phyloP scores from a whole-genome alignment of 2,888 invertebrate genomes.

The Apamea epomidion region DNA sequence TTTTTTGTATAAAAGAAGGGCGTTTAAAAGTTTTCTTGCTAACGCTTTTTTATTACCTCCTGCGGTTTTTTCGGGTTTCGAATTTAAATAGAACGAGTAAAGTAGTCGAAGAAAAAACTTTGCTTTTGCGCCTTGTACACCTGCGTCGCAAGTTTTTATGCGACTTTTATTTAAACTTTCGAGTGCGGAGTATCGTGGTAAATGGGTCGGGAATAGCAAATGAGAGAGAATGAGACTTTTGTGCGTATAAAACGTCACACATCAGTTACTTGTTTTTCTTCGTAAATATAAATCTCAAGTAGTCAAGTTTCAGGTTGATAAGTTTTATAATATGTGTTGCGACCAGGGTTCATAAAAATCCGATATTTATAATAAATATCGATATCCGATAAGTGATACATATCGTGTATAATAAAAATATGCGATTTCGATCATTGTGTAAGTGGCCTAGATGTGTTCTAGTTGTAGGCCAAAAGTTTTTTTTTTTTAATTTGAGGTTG shows the following conservation, averaged over 20 bases:
- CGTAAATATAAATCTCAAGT: neutral
- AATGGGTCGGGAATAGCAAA: constrained; percentile 26
- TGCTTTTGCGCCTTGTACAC: constrained; percentile 46
- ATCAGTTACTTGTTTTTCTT: constrained; percentile 8
- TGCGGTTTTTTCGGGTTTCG: constrained; percentile 55
- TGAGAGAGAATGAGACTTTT: constrained; percentile 4
- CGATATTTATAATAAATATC: too few relatives aligned
- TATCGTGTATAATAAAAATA: too few relatives aligned
- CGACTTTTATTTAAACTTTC: constrained; percentile 43
- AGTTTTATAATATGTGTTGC: neutral
- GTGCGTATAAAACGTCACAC: constrained; percentile 11
- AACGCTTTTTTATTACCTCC: constrained; percentile 53
- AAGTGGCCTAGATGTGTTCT: too few relatives aligned
- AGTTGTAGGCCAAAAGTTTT: too few relatives aligned
- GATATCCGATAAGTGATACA: too few relatives aligned
- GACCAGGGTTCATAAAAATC: too few relatives aligned
- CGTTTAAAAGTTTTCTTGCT: constrained; percentile 50
- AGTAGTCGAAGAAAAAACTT: constrained; percentile 45
- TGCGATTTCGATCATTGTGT: too few relatives aligned
- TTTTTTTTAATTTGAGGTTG: too few relatives aligned
- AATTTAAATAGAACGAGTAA: constrained; percentile 53
- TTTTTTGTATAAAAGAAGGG: constrained; percentile 67
- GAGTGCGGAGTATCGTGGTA: constrained; percentile 23
- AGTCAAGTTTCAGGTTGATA: neutral
- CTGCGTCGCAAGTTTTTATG: constrained; percentile 48